phyloP scores from a whole-genome alignment of 2,888 invertebrate genomes.

The Theodoxus fluviatilis region DNA sequence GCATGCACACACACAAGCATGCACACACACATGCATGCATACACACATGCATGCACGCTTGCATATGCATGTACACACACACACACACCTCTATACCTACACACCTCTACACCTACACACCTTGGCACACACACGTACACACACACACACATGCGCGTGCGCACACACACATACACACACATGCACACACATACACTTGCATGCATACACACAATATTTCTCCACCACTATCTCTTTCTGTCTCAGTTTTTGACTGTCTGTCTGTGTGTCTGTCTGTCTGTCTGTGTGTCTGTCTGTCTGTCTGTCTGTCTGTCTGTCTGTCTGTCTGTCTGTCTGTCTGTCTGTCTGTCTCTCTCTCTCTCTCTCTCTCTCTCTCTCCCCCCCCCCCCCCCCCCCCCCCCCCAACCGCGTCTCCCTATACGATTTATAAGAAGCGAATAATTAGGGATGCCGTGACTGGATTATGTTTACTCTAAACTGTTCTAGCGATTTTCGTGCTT shows the following conservation, averaged over 20 bases:
- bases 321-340: slow-evolving; percentile 9
- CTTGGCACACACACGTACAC: not conserved
- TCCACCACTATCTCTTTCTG: too few species aligned
- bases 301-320: slow-evolving; percentile 16
- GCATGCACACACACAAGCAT: slow-evolving; percentile 5
- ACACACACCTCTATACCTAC: not conserved
- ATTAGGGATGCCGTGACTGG: too few species aligned
- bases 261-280: slow-evolving; percentile 9
- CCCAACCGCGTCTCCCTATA: not conserved
- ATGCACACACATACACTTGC: slow-evolving; percentile 5
- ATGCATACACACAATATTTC: not conserved
- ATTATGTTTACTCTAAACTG: too few species aligned
- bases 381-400: not conserved
- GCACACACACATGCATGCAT: slow-evolving; percentile 3
- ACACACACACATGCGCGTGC: slow-evolving; percentile 3
- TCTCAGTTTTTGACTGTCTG: not conserved
- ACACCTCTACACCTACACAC: not conserved
- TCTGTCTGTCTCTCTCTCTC: not conserved
- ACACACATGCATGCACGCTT: slow-evolving; percentile 6
- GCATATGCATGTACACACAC: not conserved
- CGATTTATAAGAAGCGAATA: too few species aligned
- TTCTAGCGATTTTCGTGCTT: too few species aligned
- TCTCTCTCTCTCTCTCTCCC: slow-evolving; percentile 16
- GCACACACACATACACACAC: slow-evolving; percentile 17
- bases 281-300: slow-evolving; percentile 6